Base-by-base conservation (phyloP, 2,113 vertebrate genomes). In the Paraplagusia blochii region DNA sequence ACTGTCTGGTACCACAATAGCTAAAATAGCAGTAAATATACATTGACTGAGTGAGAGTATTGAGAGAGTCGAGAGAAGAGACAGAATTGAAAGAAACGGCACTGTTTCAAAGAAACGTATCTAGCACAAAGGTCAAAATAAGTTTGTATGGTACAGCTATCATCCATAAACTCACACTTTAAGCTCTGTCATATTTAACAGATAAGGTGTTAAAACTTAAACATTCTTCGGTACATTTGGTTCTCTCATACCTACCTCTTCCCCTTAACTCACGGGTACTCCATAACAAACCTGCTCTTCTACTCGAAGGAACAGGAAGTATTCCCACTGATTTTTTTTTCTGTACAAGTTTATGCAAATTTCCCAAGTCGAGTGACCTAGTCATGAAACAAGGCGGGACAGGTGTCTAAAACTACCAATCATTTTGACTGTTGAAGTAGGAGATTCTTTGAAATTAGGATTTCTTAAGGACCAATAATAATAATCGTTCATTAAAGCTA, bases 361-460 rank as follows among this genome's bases (percentile, higher is more conserved):
- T 16, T 70, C 45, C 44, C 8, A 51, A 47, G 58, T 39, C 58
- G 51, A 17, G 46, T 74, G 46, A 61, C 63, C 33, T 17, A 22
- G 58, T 73, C 71, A 87, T 82, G 87, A 87, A 88, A 89, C 74
- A 33, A 18, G 38, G 43, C 11, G n/a, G 11, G 45, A 44, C 34
- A 44, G 9, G 16, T 44, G 22, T 42, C 14, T 43, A 36, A 11
- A 14, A 38, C 63, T 16, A 40, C 66, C 59, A 63, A 74, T 64
- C 55, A 63, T 66, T 15, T 19, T 15, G 13, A 11, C 12, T 36
- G 61, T 48, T 39, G 10, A 60, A 38, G 22, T 43, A 16, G 29
- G 45, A 29, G 22, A 29, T 29, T 29, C 22, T 29, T 29, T 29
- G 6, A 29, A 29, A 29, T 29, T 29, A 29, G 22, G 2, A 29